These are phyloP conservation scores for Cynocephalus volans DNA, from an alignment of 2,113 vertebrate genomes.

Conservation along the genomic window DNA sequence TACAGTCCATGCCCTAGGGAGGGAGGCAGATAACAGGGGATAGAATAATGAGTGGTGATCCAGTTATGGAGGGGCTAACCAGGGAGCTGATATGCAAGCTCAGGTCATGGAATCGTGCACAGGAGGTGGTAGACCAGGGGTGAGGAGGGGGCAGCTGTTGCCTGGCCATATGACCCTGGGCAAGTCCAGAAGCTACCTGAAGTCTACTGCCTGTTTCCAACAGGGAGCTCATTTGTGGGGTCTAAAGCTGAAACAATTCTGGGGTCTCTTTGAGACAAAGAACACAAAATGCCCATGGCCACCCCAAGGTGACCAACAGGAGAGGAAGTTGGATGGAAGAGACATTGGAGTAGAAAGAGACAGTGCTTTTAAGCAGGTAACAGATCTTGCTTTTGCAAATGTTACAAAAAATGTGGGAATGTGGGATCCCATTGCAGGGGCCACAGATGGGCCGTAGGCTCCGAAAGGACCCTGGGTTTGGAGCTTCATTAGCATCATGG, in stretches of 20 bases:
- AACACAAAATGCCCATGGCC: not conserved
- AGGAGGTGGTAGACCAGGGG: not conserved
- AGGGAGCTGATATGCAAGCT: not conserved
- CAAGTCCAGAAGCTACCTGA: not conserved
- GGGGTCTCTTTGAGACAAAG: not conserved
- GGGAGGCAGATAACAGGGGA: not conserved
- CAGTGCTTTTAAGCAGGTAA: not conserved
- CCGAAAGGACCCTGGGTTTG: not conserved
- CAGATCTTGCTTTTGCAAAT: not conserved
- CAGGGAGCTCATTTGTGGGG: not conserved
- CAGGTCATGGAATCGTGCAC: not conserved
- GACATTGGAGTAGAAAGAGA: not conserved
- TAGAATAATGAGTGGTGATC: no score
- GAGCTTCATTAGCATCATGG: rapidly evolving
- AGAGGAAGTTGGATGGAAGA: not conserved
- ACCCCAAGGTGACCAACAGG: not conserved
- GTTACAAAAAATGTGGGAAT: not conserved
- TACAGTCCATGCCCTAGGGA: not conserved
- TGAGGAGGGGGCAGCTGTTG: not conserved
- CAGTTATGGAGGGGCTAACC: not conserved
- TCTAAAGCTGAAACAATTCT: not conserved
- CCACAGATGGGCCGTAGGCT: no score
- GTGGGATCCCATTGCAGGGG: no score
- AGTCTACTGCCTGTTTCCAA: not conserved
- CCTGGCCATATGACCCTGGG: not conserved